Evolutionary conservation across 2,113 vertebrate genomes (phyloP).

Genomic region (Gopherus evgoodei): DNA sequence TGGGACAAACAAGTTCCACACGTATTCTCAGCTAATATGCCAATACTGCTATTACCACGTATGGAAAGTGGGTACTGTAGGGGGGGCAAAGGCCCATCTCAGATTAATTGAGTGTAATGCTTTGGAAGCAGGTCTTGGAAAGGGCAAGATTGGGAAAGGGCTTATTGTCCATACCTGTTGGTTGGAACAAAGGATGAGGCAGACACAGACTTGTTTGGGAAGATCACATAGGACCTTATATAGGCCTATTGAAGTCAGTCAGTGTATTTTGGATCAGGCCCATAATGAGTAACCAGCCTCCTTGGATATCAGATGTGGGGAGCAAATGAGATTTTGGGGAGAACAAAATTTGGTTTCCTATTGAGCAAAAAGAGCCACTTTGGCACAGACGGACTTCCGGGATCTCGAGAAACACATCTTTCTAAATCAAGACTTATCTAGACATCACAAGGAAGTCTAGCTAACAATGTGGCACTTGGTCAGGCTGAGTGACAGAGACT

Average conservation of each 20-base stretch:
- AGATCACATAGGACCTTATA: neutral
- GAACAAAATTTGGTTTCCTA: neutral
- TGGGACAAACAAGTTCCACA: neutral
- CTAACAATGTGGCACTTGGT: rapidly evolving
- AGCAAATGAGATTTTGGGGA: neutral
- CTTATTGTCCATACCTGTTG: rapidly evolving
- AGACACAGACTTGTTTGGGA: neutral
- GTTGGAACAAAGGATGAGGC: neutral
- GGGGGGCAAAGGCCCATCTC: neutral
- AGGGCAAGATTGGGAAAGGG: neutral
- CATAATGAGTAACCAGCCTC: neutral
- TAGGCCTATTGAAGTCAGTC: rapidly evolving
- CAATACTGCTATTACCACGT: neutral
- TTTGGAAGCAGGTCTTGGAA: neutral
- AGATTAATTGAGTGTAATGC: neutral
- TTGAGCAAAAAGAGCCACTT: neutral
- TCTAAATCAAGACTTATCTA: rapidly evolving
- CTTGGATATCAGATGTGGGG: neutral
- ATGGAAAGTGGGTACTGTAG: neutral
- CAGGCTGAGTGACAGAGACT: rapidly evolving
- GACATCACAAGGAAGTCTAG: rapidly evolving
- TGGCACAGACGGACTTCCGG: neutral
- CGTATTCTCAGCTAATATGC: neutral
- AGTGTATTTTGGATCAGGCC: neutral
- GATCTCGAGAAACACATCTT: rapidly evolving